These are phyloP conservation scores for Cheilinus undulatus DNA, from an alignment of 2,113 vertebrate genomes.

Conservation along the genomic window DNA sequence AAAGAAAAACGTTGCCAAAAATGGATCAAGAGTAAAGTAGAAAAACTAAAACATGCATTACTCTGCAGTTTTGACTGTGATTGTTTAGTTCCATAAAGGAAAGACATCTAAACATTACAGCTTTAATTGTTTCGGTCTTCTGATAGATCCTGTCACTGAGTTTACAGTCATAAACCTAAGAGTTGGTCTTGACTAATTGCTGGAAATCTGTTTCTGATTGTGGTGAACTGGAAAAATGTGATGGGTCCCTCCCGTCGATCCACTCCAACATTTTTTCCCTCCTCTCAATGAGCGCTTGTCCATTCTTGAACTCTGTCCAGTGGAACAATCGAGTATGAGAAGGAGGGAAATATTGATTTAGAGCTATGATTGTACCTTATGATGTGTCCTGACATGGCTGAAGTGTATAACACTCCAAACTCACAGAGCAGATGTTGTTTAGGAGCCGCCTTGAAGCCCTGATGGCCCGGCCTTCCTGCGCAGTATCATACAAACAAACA, in stretches of 20 bases:
- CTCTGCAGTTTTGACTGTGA: too few relatives aligned
- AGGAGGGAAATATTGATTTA: slow-evolving; percentile 80
- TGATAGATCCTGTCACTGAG: slow-evolving; percentile 25
- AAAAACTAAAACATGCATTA: too few relatives aligned
- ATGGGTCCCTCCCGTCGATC: slow-evolving; percentile 56
- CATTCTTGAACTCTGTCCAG: slow-evolving; percentile 73
- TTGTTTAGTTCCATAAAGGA: background rate
- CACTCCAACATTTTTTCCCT: slow-evolving; percentile 47
- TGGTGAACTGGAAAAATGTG: slow-evolving; percentile 72
- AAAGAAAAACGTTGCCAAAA: too few relatives aligned
- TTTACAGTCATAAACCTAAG: slow-evolving; percentile 54
- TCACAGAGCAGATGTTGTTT: slow-evolving; percentile 68
- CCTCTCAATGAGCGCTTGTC: slow-evolving; percentile 67
- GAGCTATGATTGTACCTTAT: slow-evolving; percentile 61
- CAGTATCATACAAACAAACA: slow-evolving; percentile 71
- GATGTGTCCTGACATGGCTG: slow-evolving; percentile 57
- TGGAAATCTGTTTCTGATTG: slow-evolving; percentile 78
- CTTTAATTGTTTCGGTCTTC: slow-evolving; percentile 27
- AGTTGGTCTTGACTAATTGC: slow-evolving; percentile 65
- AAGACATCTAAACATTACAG: slow-evolving; percentile 5
- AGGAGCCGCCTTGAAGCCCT: slow-evolving; percentile 53
- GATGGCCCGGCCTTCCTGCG: slow-evolving; percentile 35
- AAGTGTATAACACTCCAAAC: slow-evolving; percentile 24
- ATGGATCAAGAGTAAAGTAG: too few relatives aligned
- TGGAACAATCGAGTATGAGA: slow-evolving; percentile 72